A percentile compares a stretch with the other conserved stretches of the same genome.
phyloP scores from a whole-genome alignment of 2,797 vertebrate genomes.

The Poliocrania exsul region DNA sequence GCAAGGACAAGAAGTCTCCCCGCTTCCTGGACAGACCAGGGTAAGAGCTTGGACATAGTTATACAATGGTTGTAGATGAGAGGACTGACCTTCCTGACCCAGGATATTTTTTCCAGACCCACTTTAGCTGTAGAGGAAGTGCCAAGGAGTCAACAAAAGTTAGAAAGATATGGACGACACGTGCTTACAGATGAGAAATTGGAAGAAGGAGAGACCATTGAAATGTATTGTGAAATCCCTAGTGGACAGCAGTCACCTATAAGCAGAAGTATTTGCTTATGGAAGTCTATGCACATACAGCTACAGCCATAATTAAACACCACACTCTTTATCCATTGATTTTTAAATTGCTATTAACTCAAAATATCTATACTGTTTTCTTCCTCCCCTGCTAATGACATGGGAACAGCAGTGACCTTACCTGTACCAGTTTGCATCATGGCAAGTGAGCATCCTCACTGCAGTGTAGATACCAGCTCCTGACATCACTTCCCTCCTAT shows the following conservation, averaged over 20 bases:
- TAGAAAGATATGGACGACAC: neutral
- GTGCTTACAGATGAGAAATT: neutral
- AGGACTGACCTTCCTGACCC: neutral
- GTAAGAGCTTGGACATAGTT: neutral
- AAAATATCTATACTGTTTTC: neutral
- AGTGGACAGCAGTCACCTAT: too few species aligned
- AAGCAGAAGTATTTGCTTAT: neutral
- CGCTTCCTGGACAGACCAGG: neutral
- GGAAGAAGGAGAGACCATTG: neutral
- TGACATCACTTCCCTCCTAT: neutral
- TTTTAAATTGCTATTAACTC: neutral
- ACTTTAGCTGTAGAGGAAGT: neutral
- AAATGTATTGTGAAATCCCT: neutral
- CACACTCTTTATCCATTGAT: accelerated
- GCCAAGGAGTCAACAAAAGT: neutral
- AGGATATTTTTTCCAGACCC: neutral
- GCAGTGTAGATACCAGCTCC: neutral
- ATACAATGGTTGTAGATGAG: neutral
- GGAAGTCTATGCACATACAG: neutral
- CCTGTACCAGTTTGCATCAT: neutral
- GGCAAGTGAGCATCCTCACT: accelerated
- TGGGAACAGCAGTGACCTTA: neutral
- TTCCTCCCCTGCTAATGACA: neutral
- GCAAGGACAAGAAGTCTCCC: neutral
- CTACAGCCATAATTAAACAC: neutral